These are phyloP conservation scores for Percina caprodes DNA, from an alignment of 2,113 vertebrate genomes.

Conservation along the genomic window DNA sequence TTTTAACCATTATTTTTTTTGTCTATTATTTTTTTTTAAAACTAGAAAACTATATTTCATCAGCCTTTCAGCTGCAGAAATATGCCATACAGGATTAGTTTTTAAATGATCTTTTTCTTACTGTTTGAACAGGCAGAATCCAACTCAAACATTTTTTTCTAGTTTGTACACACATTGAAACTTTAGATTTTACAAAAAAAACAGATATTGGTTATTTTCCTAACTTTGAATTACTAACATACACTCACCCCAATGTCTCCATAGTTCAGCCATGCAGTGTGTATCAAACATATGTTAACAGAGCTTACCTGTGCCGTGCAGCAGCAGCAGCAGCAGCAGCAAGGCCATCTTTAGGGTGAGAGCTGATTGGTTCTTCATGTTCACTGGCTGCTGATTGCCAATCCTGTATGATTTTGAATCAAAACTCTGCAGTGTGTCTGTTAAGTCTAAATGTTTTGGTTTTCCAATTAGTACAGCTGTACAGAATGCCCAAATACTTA, in stretches of 20 bases:
- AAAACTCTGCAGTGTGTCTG: background rate
- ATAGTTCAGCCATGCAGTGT: background rate
- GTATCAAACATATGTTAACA: background rate
- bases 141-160: background rate
- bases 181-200: background rate
- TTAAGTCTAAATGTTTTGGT: background rate
- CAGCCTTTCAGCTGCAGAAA: background rate
- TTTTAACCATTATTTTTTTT: background rate
- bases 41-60: background rate
- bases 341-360: slow-evolving; percentile 30
- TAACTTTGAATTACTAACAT: background rate
- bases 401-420: background rate
- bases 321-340: slow-evolving; percentile 39
- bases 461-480: background rate
- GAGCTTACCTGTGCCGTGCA: slow-evolving; percentile 64
- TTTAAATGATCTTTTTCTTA: background rate
- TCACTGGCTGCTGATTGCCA: slow-evolving; percentile 12
- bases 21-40: no score
- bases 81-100: background rate
- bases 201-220: slow-evolving; percentile 1
- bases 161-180: background rate
- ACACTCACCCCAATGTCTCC: background rate
- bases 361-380: slow-evolving; percentile 44
- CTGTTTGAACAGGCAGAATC: background rate
- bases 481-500: background rate